A percentile compares a stretch with the other conserved stretches of the same genome.
Conservation (phyloP, 23 tunicate species). For the Styela clava region DNA sequence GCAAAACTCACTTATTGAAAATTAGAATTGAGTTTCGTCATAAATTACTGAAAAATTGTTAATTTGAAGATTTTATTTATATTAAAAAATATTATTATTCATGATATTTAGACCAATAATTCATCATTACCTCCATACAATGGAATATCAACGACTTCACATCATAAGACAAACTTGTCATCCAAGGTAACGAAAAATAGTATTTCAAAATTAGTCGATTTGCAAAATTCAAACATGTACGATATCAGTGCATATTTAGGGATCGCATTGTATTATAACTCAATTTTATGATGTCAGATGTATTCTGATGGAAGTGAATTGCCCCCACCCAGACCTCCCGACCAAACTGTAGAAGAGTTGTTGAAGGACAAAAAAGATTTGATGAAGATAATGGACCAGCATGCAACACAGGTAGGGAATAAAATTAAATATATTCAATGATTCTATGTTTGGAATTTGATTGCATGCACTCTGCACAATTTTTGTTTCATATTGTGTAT, state of each 20-base stretch:
- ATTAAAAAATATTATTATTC: too few relatives aligned
- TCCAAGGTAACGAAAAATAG: background rate
- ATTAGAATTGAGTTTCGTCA: too few relatives aligned
- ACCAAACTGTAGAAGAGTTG: slow-evolving; percentile 4
- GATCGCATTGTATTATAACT: too few relatives aligned
- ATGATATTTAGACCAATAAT: background rate
- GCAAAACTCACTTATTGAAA: too few relatives aligned
- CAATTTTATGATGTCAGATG: too few relatives aligned
- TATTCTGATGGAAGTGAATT: background rate
- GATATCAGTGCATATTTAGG: too few relatives aligned
- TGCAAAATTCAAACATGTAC: background rate
- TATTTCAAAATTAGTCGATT: too few relatives aligned
- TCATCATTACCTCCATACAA: background rate
- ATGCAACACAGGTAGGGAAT: slow-evolving; percentile 3
- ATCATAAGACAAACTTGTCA: background rate
- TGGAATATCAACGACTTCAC: background rate
- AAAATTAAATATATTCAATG: background rate
- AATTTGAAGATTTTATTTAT: too few relatives aligned
- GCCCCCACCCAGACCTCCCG: slow-evolving; percentile 10
- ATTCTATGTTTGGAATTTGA: background rate
- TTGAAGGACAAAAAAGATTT: slow-evolving; percentile 3
- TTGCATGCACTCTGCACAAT: too few relatives aligned
- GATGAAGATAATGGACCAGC: background rate
- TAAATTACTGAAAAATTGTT: too few relatives aligned
- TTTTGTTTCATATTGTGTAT: too few relatives aligned